Conservation (phyloP, 2,113 vertebrate genomes). For the Lagopus leucura region DNA sequence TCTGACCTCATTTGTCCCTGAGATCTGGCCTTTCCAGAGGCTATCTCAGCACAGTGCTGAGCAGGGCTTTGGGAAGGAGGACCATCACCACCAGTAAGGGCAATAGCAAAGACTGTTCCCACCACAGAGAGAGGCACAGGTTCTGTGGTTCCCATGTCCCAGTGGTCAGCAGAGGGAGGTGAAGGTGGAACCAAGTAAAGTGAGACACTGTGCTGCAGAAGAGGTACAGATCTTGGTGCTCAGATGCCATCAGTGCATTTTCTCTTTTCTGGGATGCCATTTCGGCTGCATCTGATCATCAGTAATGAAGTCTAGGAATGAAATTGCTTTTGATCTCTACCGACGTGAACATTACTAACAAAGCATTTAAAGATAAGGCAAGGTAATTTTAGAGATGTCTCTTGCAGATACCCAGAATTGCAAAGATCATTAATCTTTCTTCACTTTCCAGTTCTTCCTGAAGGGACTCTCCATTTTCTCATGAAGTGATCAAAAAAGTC, state of each 20-base stretch:
- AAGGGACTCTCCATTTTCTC: not conserved
- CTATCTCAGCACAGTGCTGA: not conserved
- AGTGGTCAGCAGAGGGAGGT: not conserved
- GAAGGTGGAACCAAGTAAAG: not conserved
- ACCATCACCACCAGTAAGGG: rapidly evolving
- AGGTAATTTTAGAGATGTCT: slow-evolving; percentile 6
- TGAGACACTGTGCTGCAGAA: not conserved
- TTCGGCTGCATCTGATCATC: not conserved
- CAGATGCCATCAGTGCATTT: not conserved
- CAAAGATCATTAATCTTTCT: not conserved
- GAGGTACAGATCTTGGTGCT: not conserved
- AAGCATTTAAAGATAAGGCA: not conserved
- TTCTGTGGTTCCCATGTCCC: not conserved
- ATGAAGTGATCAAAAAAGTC: not conserved
- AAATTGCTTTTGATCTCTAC: not conserved
- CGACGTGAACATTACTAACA: not conserved
- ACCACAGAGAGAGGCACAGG: rapidly evolving
- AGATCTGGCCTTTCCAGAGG: not conserved
- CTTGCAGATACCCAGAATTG: not conserved
- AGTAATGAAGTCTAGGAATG: not conserved
- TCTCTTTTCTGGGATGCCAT: not conserved
- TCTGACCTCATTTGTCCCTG: not conserved
- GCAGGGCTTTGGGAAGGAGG: not conserved
- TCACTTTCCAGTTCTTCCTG: not conserved
- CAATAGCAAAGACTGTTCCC: not conserved